Conservation (phyloP, 2,888 invertebrate genomes). For the Hirudinaria manillensis region DNA sequence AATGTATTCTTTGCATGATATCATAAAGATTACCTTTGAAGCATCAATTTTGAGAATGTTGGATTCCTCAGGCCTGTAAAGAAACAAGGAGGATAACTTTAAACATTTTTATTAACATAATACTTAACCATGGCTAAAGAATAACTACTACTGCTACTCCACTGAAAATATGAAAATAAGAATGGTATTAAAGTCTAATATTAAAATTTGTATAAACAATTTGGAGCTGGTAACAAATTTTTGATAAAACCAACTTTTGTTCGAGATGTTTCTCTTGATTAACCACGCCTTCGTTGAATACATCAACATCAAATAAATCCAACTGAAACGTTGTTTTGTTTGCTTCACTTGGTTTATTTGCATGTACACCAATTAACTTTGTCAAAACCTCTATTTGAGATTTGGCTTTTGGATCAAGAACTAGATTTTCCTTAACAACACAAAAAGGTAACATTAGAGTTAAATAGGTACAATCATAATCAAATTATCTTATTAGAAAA, state of each 20-base stretch:
- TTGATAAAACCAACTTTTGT: background rate
- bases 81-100: constrained; percentile 37
- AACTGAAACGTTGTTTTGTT: background rate
- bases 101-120: background rate
- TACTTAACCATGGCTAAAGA: background rate
- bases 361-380: constrained; percentile 47
- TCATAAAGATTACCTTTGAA: constrained; percentile 44
- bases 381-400: constrained; percentile 53
- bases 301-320: background rate
- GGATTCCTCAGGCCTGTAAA: constrained; percentile 44
- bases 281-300: background rate
- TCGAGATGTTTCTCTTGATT: background rate
- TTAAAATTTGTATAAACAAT: no score
- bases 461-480: no score
- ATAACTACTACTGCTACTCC: background rate
- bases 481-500: no score
- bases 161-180: background rate
- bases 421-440: constrained; percentile 19
- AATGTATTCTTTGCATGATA: background rate
- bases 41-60: constrained; percentile 52
- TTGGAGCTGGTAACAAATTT: no score
- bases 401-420: constrained; percentile 50
- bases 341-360: constrained; percentile 39
- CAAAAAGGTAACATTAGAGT: background rate
- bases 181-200: no score